Evolutionary conservation across 2,113 vertebrate species (phyloP).

Genomic region (Dipodomys stephensi): DNA sequence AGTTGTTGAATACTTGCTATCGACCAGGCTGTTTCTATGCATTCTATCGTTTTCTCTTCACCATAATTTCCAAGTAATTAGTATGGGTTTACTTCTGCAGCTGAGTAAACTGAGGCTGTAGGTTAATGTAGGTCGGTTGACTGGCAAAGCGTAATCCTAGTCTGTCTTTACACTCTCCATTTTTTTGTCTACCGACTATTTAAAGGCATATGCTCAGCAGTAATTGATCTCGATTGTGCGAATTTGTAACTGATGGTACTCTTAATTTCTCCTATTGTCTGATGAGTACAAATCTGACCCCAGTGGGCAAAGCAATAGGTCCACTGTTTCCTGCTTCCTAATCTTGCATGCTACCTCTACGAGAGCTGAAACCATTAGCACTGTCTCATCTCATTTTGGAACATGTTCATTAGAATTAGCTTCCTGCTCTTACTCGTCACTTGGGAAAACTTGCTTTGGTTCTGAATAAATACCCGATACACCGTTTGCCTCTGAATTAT

Average conservation of each 20-base stretch:
- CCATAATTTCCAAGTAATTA: background rate
- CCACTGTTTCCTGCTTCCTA: background rate
- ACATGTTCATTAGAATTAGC: background rate
- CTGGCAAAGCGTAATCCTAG: background rate
- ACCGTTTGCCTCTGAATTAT: background rate
- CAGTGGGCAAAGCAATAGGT: background rate
- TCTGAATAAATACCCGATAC: background rate
- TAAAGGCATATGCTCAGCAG: background rate
- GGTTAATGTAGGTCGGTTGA: background rate
- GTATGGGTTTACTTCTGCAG: background rate
- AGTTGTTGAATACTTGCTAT: background rate
- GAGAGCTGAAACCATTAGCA: background rate
- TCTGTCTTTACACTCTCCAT: background rate
- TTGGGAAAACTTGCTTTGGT: background rate
- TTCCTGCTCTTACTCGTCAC: background rate
- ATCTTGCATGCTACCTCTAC: too few species aligned
- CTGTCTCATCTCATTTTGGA: background rate
- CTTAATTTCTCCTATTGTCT: background rate
- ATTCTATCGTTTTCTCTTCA: background rate
- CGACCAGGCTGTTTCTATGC: background rate
- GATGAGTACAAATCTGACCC: background rate
- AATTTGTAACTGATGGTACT: background rate
- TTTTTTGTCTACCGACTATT: background rate
- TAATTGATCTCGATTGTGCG: background rate
- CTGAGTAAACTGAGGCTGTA: background rate